phyloP scores from a whole-genome alignment of 1,140 invertebrate genomes.

The Acromyrmex echinatior region DNA sequence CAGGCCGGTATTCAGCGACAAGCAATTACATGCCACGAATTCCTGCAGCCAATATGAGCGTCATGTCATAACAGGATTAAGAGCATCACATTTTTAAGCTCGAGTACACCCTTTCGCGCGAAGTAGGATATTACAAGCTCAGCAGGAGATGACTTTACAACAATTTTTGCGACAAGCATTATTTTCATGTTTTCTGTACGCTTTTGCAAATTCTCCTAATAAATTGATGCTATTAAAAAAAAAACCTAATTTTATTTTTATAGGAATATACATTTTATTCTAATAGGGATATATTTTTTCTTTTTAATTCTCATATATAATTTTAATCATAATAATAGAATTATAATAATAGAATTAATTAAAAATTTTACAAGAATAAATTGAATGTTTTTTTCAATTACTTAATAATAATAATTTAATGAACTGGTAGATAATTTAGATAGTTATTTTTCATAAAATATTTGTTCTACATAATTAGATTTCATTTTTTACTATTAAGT shows the following conservation, averaged over 20 bases:
- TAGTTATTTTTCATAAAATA: neutral
- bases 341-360: too few relatives aligned
- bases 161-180: neutral
- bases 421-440: neutral
- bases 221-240: neutral
- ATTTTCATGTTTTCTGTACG: neutral
- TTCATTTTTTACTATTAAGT: neutral
- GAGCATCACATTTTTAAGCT: conserved; percentile 55
- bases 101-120: conserved; percentile 23
- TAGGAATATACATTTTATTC: too few relatives aligned
- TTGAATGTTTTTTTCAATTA: too few relatives aligned
- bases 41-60: conserved; percentile 49
- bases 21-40: conserved; percentile 67
- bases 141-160: conserved; percentile 17
- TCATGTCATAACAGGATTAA: conserved; percentile 58
- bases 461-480: neutral
- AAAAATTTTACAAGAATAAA: too few relatives aligned
- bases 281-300: neutral
- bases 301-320: too few relatives aligned
- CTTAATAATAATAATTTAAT: neutral
- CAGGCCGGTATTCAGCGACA: conserved; percentile 47
- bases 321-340: too few relatives aligned
- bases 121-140: conserved; percentile 25
- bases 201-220: neutral
- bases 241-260: neutral